Evolutionary conservation across 2,113 vertebrate genomes (phyloP).

Genomic region (Brachyistius frenatus): DNA sequence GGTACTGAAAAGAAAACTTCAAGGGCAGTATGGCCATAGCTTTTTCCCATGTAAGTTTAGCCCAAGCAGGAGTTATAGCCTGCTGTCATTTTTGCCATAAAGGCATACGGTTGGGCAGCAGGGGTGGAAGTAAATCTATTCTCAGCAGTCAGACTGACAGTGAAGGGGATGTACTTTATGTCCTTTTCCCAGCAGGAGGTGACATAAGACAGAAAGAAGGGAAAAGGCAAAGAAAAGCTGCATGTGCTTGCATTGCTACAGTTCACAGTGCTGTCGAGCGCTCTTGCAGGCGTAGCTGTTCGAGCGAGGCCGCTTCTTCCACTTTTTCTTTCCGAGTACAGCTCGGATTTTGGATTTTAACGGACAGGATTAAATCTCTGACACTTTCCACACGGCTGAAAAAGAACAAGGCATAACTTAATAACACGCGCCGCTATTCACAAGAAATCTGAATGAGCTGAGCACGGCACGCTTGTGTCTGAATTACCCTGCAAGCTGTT

Average conservation of each 20-base stretch:
- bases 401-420: not conserved
- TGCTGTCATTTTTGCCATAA: slow-evolving; percentile 23
- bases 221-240: not conserved
- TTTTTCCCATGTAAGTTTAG: not conserved
- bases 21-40: not conserved
- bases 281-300: slow-evolving; percentile 17
- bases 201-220: slow-evolving; percentile 13
- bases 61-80: slow-evolving; percentile 4
- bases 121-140: slow-evolving; percentile 26
- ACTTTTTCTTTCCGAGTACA: slow-evolving; percentile 29
- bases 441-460: not conserved
- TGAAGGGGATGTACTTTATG: slow-evolving; percentile 23
- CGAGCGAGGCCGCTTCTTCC: not conserved
- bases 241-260: slow-evolving; percentile 1
- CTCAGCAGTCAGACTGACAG: not conserved
- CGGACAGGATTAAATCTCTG: not conserved
- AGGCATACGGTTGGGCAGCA: slow-evolving; percentile 23
- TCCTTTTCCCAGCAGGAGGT: slow-evolving; percentile 22
- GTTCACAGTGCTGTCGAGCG: slow-evolving; percentile 28
- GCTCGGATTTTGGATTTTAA: not conserved
- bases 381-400: not conserved
- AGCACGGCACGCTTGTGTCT: not conserved
- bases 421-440: not conserved
- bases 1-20: not conserved
- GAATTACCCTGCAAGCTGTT: not conserved